These are phyloP conservation scores for Leptinotarsa tumamoca DNA, from an alignment of 2,888 invertebrate species.

Conservation along the genomic window DNA sequence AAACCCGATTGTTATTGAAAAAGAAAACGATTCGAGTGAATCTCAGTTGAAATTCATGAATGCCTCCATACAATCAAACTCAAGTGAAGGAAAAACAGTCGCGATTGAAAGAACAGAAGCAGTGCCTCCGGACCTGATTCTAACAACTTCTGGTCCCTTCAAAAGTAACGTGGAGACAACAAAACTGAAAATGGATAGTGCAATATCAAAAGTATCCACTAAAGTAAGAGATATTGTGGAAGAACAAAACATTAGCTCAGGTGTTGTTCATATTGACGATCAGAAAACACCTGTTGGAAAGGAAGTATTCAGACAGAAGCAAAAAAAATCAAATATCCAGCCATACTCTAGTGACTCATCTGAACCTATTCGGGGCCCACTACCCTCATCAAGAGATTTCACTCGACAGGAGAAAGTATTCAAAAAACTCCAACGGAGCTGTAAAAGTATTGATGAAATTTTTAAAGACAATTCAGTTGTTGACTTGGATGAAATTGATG, in stretches of 20 bases:
- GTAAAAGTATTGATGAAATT: conserved; percentile 44
- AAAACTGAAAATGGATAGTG: not conserved
- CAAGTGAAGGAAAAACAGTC: conserved; percentile 3
- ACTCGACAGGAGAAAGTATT: conserved; percentile 40
- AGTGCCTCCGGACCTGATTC: not conserved
- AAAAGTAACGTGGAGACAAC: not conserved
- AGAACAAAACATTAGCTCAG: not conserved
- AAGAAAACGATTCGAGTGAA: not conserved
- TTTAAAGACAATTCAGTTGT: conserved; percentile 34
- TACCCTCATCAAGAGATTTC: not conserved
- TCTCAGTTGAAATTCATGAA: not conserved
- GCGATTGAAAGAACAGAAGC: not conserved
- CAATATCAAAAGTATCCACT: not conserved
- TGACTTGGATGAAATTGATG: conserved; percentile 42
- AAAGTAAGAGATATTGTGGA: not conserved
- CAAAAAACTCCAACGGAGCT: conserved; percentile 42
- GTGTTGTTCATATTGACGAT: not conserved
- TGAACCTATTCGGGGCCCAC: not conserved
- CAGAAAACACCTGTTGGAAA: not conserved
- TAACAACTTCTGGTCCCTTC: not conserved
- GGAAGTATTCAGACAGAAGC: not conserved
- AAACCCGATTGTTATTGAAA: not conserved
- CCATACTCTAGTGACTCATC: not conserved
- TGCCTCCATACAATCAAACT: not conserved
- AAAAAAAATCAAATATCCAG: not conserved